phyloP scores from a whole-genome alignment of 2,797 vertebrate species.

The Rousettus madagascariensis region DNA sequence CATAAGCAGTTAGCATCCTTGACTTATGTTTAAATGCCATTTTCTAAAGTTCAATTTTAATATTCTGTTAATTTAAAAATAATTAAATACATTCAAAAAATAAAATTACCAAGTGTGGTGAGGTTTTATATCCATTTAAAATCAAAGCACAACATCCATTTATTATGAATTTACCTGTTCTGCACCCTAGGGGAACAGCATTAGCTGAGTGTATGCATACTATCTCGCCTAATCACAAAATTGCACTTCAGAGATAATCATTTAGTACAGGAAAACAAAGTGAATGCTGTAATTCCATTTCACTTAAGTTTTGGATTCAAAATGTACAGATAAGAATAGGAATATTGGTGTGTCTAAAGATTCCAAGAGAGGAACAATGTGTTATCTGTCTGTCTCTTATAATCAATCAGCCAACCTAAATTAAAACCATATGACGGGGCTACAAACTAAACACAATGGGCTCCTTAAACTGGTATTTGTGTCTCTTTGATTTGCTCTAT shows the following conservation, averaged over 20 bases:
- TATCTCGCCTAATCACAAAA: conserved; percentile 77
- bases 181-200: conserved; percentile 71
- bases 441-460: conserved; percentile 60
- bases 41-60: conserved; percentile 80
- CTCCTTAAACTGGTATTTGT: conserved; percentile 68
- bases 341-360: conserved; percentile 54
- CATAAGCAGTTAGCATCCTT: conserved; percentile 69
- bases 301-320: conserved; percentile 74
- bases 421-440: conserved; percentile 68
- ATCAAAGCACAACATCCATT: conserved; percentile 76
- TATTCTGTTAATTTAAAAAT: conserved; percentile 76
- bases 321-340: conserved; percentile 68
- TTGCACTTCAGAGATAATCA: conserved; percentile 76
- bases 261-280: conserved; percentile 77
- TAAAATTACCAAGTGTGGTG: conserved; percentile 62
- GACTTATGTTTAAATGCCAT: conserved; percentile 75
- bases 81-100: conserved; percentile 75
- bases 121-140: conserved; percentile 77
- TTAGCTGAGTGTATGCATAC: conserved; percentile 62
- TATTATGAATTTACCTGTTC: conserved; percentile 76
- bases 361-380: conserved; percentile 55
- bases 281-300: conserved; percentile 72
- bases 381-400: conserved; percentile 60
- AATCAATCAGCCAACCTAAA: conserved; percentile 65
- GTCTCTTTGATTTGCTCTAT: conserved; percentile 73